Base-by-base conservation (phyloP, 2,888 invertebrate species). In the Salpingus planirostris region DNA sequence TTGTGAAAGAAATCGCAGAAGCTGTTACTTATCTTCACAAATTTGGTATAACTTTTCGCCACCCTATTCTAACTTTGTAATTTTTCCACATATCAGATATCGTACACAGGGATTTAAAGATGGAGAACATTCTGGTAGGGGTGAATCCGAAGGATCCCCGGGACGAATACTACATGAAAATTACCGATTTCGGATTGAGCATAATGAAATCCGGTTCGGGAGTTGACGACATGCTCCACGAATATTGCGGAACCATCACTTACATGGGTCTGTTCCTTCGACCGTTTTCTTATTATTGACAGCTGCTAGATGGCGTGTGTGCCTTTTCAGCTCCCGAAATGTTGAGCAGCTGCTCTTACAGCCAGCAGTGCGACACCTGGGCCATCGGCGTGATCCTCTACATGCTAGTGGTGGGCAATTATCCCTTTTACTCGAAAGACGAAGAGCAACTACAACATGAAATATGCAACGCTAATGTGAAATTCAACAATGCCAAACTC, bases 311-410 rank as follows among this genome's bases (percentile, higher is more conserved):
- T 7, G 8, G 18, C 6, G 6, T 6, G 8, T 7, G 6, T 18
- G 8, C 8, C 18, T 38, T 49, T 52, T 27, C 31, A 66, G 73
- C 74, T n/a, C 74, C 74, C 13, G 74, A 74, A 62, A 69, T 74
- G 40, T 56, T 73, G 21, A 62, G 64, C 23, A 56, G 54, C 29
- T 66, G 66, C 43, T 64, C 68, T 0, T 74, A 74, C 55, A 73
- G 71, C 46, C 70, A 73, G 44, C 68, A 69, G 42, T 74, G 74
- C 53, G 74, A 74, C 47, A 65, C 73, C 7, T 74, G 74, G 74
- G 68, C 73, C 1, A 62, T 72, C 51, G 74, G 74, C 6, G 62
- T 74, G 12, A 72, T 74, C 31, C 62, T 70, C 54, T 73, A 67
- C 52, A 56, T 65, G 28, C 46, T 73, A 54, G 53, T 68, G 47